Evolutionary conservation across 2,888 invertebrate species (phyloP).

Genomic region (Gryllus longicercus): DNA sequence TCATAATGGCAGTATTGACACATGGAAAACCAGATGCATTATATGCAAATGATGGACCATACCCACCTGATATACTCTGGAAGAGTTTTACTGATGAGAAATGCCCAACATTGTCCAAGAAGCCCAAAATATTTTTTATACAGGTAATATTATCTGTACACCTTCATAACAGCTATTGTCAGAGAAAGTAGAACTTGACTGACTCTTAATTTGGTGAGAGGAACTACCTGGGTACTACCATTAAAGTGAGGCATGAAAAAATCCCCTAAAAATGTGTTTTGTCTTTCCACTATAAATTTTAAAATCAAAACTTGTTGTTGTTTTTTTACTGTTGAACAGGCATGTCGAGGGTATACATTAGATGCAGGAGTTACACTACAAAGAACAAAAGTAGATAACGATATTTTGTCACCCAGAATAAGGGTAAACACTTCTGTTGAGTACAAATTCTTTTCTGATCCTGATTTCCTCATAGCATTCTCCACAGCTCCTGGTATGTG

Average conservation of each 20-base stretch:
- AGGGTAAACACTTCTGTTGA: constrained; percentile 50
- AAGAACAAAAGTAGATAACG: constrained; percentile 73
- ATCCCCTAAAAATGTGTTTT: too few species aligned
- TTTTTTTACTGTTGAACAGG: constrained; percentile 58
- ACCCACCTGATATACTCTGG: constrained; percentile 77
- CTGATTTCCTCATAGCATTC: constrained; percentile 90
- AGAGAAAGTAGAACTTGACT: too few species aligned
- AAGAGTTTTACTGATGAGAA: constrained; percentile 73
- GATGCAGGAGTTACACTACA: constrained; percentile 71
- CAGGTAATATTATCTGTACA: constrained; percentile 46
- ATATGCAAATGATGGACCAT: constrained; percentile 80
- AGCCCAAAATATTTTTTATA: constrained; percentile 63
- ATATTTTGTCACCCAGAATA: constrained; percentile 37
- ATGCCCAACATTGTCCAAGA: constrained; percentile 82
- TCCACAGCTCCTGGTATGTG: constrained; percentile 83
- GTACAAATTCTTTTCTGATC: constrained; percentile 85
- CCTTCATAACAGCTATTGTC: too few species aligned
- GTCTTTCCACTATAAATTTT: too few species aligned
- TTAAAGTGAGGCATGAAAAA: too few species aligned
- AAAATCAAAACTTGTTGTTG: too few species aligned
- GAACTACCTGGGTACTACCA: too few species aligned
- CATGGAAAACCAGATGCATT: constrained; percentile 88
- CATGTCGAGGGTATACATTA: constrained; percentile 85
- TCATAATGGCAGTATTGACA: constrained; percentile 77
- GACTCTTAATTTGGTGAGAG: too few species aligned